A percentile compares a stretch with the other conserved stretches of the same genome.
phyloP scores from a whole-genome alignment of 2,888 invertebrate genomes.

The Aromia moschata region DNA sequence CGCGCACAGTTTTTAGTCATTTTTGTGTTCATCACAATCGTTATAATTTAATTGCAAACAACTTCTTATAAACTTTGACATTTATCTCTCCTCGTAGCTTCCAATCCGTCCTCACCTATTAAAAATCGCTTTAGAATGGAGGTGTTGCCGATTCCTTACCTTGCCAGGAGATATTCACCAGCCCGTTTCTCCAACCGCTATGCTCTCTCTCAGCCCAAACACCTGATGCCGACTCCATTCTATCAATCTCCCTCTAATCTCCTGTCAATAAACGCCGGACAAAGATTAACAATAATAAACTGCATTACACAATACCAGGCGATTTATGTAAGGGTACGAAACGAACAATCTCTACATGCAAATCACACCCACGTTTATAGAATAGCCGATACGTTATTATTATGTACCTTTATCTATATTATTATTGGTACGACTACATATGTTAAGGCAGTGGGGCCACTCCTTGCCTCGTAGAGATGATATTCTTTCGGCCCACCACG shows the following conservation, averaged over 20 bases:
- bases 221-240: background rate
- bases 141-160: background rate
- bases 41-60: no score
- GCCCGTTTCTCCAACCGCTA: background rate
- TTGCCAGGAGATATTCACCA: background rate
- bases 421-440: constrained; percentile 60
- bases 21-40: no score
- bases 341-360: constrained; percentile 52
- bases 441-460: constrained; percentile 56
- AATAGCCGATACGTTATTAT: constrained; percentile 59
- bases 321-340: constrained; percentile 40
- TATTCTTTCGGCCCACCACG: constrained; percentile 58
- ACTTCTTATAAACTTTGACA: no score
- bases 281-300: constrained; percentile 25
- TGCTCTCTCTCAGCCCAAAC: background rate
- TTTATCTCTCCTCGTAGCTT: background rate
- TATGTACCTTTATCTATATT: constrained; percentile 61
- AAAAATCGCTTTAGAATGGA: background rate
- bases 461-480: constrained; percentile 57
- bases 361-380: constrained; percentile 58
- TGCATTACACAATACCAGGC: constrained; percentile 37
- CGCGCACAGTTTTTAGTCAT: no score
- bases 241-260: constrained; percentile 7
- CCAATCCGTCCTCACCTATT: background rate
- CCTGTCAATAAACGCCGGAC: constrained; percentile 22